These are phyloP conservation scores for Scopus umbretta DNA, from an alignment of 2,113 vertebrate genomes.

Conservation along the genomic window DNA sequence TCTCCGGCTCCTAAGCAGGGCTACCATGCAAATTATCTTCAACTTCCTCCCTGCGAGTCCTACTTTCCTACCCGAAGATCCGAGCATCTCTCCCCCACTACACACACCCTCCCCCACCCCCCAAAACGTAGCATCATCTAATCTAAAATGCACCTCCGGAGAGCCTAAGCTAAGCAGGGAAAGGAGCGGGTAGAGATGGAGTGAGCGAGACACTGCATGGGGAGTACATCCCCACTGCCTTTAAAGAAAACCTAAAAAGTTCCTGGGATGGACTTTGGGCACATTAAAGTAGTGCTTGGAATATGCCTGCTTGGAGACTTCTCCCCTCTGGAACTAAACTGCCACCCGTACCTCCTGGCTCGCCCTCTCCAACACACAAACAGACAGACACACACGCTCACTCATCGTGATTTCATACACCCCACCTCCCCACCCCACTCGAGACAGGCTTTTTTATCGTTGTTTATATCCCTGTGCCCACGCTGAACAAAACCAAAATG, in stretches of 20 bases:
- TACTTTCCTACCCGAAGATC: conserved; percentile 59
- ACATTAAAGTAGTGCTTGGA: conserved; percentile 22
- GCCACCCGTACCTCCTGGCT: neutral
- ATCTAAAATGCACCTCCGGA: conserved; percentile 61
- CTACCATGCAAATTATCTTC: conserved; percentile 55
- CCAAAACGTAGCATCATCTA: conserved; percentile 8
- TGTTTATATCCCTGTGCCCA: conserved; percentile 2
- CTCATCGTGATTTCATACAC: neutral
- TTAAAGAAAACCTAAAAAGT: conserved; percentile 47
- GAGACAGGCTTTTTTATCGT: neutral
- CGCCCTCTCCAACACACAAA: neutral
- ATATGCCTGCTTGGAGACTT: neutral
- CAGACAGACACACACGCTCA: neutral
- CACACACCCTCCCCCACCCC: neutral
- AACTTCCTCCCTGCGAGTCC: conserved; percentile 66
- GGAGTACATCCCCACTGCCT: neutral
- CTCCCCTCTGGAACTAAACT: neutral
- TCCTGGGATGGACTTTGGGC: neutral
- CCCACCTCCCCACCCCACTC: neutral
- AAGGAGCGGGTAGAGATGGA: neutral
- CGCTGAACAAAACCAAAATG: neutral
- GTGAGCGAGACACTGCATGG: neutral
- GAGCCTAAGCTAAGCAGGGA: neutral
- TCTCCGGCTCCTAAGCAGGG: conserved; percentile 4
- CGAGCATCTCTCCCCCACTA: conserved; percentile 28